phyloP scores from a whole-genome alignment of 2,797 vertebrate genomes.

The Sandelia bainsii region DNA sequence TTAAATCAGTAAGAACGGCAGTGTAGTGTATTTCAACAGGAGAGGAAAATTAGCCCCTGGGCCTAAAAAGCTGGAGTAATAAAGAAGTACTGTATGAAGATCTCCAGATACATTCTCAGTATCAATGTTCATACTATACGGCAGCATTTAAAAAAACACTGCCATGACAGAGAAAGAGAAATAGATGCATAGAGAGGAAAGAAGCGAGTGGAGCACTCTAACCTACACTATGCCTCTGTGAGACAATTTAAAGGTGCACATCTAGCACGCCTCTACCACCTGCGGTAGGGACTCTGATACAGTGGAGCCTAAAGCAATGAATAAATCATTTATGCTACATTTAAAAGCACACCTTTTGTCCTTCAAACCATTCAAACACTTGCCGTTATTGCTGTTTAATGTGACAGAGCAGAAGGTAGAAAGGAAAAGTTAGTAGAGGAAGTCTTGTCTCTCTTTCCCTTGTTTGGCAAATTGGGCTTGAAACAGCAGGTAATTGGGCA shows the following conservation, averaged over 20 bases:
- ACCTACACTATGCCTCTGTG: constrained; percentile 31
- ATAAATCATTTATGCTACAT: constrained; percentile 56
- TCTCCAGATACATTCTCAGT: constrained; percentile 2
- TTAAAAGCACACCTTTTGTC: constrained; percentile 62
- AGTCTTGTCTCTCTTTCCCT: not conserved
- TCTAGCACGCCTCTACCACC: constrained; percentile 35
- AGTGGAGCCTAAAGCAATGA: constrained; percentile 57
- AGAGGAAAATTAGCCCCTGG: constrained; percentile 28
- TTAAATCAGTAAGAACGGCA: constrained; percentile 39
- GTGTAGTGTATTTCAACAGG: constrained; percentile 14
- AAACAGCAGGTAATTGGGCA: constrained; percentile 41
- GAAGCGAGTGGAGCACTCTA: constrained; percentile 28
- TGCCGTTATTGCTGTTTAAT: constrained; percentile 43
- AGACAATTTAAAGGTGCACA: constrained; percentile 54
- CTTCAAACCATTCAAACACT: constrained; percentile 48
- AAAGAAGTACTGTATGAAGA: constrained; percentile 32
- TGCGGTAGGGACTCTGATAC: constrained; percentile 50
- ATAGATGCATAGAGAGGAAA: constrained; percentile 18
- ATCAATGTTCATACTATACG: not conserved
- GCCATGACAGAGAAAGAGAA: constrained; percentile 10
- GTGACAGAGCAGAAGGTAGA: constrained; percentile 23
- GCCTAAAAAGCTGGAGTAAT: constrained; percentile 48
- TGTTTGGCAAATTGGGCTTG: constrained; percentile 31
- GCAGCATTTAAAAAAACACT: constrained; percentile 5
- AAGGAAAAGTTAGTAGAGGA: constrained; percentile 17